Base-by-base conservation (phyloP, 2,113 vertebrate genomes). In the Oceanodroma tethys region DNA sequence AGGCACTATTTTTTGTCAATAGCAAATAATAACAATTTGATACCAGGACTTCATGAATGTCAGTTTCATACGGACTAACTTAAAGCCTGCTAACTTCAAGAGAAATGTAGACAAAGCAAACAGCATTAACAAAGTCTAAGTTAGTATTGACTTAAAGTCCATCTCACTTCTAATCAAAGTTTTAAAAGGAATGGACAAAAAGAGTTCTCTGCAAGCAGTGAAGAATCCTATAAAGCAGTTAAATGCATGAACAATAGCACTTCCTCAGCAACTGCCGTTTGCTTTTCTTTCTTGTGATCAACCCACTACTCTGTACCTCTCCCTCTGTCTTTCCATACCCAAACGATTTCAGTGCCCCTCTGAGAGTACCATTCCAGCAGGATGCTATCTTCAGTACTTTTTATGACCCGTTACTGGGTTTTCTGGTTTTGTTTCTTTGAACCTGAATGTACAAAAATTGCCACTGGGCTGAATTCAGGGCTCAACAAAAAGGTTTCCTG, bases 221-320 rank as follows among this genome's bases (percentile, higher is more conserved):
- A 50, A 30, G 14, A 45, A 58, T 53, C 11, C 21, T 3, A 4
- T 8, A 23, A 34, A 71, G 47, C 34, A 16, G 20, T 7, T 48
- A 52, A 30, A 56, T 13, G 59, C 36, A 23, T 0, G 0, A 47
- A 27, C 11, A 79, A 19, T 3, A 34, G n/a, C 56, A 50, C 15
- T 42, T 45, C n/a, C 19, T 45, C 72, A 59, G 29, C 7, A 16
- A 0, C 0, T 38, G 12, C 18, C 23, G 4, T 47, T 55, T 16
- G 11, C 53, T 79, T 84, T 67, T 45, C 22, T 15, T 22, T 43
- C 36, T 38, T 58, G 5, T 36, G 34, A 66, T 78, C 70, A 60
- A 8, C 52, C 7, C 22, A 26, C 9, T 32, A 16, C 50, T 67
- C 55, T 26, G 16, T 4, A 26, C 34, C 40, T 43, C 45, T 71